Evolutionary conservation across 2,113 vertebrate species (phyloP).

Genomic region (Saguinus imperator): DNA sequence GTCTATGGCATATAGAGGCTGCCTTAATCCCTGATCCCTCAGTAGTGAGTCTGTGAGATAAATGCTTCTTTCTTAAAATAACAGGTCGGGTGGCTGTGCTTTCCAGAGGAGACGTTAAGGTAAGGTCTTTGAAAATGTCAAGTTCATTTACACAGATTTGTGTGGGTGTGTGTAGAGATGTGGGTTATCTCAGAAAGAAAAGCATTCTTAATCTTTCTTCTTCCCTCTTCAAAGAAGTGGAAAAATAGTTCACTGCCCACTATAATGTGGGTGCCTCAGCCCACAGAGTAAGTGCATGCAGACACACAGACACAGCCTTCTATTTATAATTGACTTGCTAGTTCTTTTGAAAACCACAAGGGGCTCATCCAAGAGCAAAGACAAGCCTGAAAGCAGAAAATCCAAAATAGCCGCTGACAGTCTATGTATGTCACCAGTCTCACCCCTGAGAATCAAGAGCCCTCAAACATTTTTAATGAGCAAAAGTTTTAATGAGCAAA

Average conservation of each 20-base stretch:
- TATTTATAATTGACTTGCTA: slow-evolving; percentile 78
- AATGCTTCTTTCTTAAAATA: slow-evolving; percentile 66
- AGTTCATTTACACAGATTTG: slow-evolving; percentile 74
- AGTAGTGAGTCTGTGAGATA: slow-evolving; percentile 3
- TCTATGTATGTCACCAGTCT: slow-evolving; percentile 50
- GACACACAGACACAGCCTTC: slow-evolving; percentile 68
- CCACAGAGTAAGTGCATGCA: slow-evolving; percentile 66
- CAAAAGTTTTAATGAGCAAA: slow-evolving; percentile 65
- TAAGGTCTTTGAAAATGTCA: slow-evolving; percentile 75
- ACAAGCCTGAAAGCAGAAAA: slow-evolving; percentile 67
- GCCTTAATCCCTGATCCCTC: slow-evolving; percentile 30
- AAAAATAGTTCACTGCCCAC: slow-evolving; percentile 73
- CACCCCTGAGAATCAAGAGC: slow-evolving; percentile 56
- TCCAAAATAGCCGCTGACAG: slow-evolving; percentile 64
- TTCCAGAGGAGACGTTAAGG: slow-evolving; percentile 67
- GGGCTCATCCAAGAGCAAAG: slow-evolving; percentile 73
- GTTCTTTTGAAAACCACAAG: slow-evolving; percentile 76
- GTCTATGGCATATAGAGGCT: not conserved
- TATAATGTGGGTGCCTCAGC: slow-evolving; percentile 64
- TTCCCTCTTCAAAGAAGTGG: slow-evolving; percentile 71
- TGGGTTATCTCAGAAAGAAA: slow-evolving; percentile 72
- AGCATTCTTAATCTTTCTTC: slow-evolving; percentile 65
- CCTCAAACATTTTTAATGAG: slow-evolving; percentile 69
- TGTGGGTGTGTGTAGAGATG: slow-evolving; percentile 63
- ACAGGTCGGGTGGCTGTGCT: slow-evolving; percentile 46